Evolutionary conservation across 2,113 vertebrate species (phyloP).

Genomic region (Sphaerodactylus townsendi): DNA sequence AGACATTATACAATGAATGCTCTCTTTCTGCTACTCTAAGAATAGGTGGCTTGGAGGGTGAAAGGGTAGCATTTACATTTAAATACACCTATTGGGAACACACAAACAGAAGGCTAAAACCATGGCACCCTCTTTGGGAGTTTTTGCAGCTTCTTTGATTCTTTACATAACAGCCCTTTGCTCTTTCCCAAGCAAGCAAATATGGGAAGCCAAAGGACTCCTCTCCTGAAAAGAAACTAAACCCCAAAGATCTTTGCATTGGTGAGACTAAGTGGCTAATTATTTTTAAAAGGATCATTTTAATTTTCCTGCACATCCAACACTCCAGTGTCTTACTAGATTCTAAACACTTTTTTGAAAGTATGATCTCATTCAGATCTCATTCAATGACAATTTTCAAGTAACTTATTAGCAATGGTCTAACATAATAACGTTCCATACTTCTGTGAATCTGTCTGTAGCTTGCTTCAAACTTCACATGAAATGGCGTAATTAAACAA

Average conservation of each 20-base stretch:
- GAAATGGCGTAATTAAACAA: too few relatives aligned
- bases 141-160: constrained; percentile 28
- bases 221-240: constrained; percentile 18
- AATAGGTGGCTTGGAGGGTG: constrained; percentile 72
- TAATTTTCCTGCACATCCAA: constrained; percentile 38
- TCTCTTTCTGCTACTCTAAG: constrained; percentile 69
- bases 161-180: constrained; percentile 28
- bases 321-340: neutral
- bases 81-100: constrained; percentile 73
- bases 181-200: constrained; percentile 21
- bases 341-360: neutral
- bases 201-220: constrained; percentile 16
- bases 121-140: constrained; percentile 54
- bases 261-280: constrained; percentile 32
- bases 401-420: neutral
- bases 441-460: neutral
- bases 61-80: constrained; percentile 77
- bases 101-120: constrained; percentile 69
- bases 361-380: neutral
- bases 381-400: neutral
- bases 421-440: neutral
- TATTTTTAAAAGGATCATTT: constrained; percentile 47
- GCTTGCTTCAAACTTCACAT: too few relatives aligned
- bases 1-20: constrained; percentile 73
- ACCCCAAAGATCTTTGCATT: constrained; percentile 34